These are phyloP conservation scores for Helogale parvula DNA, from an alignment of 2,113 vertebrate genomes.

Conservation along the genomic window DNA sequence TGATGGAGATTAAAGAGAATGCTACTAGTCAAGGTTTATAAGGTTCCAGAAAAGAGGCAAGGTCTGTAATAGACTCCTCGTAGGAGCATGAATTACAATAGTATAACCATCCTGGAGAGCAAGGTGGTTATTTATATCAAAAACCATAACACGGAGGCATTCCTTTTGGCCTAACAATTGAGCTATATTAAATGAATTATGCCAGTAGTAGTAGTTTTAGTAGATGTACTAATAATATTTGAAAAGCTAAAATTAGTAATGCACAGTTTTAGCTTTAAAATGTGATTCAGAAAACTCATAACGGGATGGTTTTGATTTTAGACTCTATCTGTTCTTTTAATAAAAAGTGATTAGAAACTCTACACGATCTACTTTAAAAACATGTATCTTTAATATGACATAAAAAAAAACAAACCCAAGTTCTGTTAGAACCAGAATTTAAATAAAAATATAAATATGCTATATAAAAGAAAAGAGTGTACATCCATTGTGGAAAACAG, in stretches of 20 bases:
- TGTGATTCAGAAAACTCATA: neutral
- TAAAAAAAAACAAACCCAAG: neutral
- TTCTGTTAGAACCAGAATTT: neutral
- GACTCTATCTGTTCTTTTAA: neutral
- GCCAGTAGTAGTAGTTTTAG: neutral
- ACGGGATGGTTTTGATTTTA: conserved; percentile 18
- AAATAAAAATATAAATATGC: neutral
- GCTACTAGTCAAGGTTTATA: neutral
- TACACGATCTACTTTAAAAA: neutral
- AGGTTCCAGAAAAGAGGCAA: neutral
- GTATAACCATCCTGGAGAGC: neutral
- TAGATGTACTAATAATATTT: neutral
- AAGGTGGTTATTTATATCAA: neutral
- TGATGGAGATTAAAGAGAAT: neutral
- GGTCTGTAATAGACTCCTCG: neutral
- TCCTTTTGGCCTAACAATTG: neutral
- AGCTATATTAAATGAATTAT: neutral
- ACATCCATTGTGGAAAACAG: neutral
- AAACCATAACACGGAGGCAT: neutral
- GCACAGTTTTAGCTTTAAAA: conserved; percentile 2
- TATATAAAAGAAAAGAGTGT: neutral
- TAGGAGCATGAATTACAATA: neutral
- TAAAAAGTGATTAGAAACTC: conserved; percentile 26
- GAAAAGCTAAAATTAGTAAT: conserved; percentile 3
- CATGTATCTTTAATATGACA: neutral